A percentile compares a stretch with the other conserved stretches of the same genome.
phyloP scores from a whole-genome alignment of 2,113 vertebrate genomes.

The Hippotragus niger region DNA sequence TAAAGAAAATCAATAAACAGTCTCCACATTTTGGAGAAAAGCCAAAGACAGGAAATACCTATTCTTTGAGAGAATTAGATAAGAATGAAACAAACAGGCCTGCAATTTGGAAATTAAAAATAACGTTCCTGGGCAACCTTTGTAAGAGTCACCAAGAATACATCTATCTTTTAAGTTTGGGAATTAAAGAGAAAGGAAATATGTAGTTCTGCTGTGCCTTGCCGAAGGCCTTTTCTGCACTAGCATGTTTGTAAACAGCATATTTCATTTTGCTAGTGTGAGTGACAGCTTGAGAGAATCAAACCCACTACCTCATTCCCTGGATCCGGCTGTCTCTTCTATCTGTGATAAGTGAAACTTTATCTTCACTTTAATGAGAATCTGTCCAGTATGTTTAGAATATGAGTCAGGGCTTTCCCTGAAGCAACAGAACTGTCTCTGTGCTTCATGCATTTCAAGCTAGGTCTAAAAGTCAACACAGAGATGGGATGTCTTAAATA shows the following conservation, averaged over 20 bases:
- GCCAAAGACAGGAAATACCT: neutral
- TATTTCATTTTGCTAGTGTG: neutral
- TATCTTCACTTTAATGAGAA: neutral
- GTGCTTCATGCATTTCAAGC: neutral
- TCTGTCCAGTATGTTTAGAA: constrained; percentile 4
- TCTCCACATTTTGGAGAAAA: neutral
- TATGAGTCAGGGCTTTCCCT: neutral
- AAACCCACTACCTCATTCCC: neutral
- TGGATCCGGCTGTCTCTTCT: neutral
- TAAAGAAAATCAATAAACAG: neutral
- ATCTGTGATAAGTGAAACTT: constrained; percentile 42
- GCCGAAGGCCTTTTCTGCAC: neutral
- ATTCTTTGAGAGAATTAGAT: neutral
- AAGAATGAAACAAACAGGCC: neutral
- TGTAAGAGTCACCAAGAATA: neutral
- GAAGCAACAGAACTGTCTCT: neutral
- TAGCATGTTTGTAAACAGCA: neutral
- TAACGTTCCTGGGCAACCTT: neutral
- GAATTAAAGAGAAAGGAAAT: neutral
- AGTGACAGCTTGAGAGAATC: neutral
- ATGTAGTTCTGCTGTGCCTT: neutral
- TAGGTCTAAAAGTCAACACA: neutral
- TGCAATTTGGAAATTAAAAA: neutral
- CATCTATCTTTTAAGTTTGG: neutral
- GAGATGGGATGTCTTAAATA: neutral